Evolutionary conservation across 2,113 vertebrate species (phyloP).

Genomic region (Ceyx melanurus): DNA sequence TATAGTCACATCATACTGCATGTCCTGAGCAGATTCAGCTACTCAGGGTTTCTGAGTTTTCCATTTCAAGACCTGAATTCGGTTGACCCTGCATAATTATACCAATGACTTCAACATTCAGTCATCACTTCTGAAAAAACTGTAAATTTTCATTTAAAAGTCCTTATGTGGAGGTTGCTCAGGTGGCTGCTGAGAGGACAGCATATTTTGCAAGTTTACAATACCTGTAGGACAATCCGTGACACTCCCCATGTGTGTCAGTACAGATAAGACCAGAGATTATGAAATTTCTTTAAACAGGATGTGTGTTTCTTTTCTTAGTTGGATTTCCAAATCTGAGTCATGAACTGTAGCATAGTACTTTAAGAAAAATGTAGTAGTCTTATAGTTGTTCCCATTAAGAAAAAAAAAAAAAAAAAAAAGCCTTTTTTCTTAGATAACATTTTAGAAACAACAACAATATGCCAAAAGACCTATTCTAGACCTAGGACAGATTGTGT

Average conservation of each 20-base stretch:
- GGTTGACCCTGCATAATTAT: neutral
- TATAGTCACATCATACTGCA: neutral
- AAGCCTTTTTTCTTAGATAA: neutral
- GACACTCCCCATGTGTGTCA: neutral
- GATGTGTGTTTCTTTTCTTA: neutral
- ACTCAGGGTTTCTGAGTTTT: neutral
- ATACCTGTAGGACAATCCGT: neutral
- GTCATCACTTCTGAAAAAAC: neutral
- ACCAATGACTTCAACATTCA: neutral
- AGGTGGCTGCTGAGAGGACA: neutral
- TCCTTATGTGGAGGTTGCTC: neutral
- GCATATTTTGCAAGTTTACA: neutral
- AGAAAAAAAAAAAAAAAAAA: neutral
- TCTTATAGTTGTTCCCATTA: neutral
- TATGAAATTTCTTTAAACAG: neutral
- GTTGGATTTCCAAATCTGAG: neutral
- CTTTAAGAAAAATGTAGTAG: neutral
- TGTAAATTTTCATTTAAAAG: neutral
- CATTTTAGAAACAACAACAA: neutral
- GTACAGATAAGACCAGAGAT: neutral
- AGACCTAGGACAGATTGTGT: neutral
- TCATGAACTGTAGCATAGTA: neutral
- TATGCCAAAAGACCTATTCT: neutral
- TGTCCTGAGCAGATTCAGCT: neutral
- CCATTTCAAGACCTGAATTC: neutral